These are phyloP conservation scores for Chlorospingus flavigularis DNA, from an alignment of 2,797 vertebrate species.

Conservation along the genomic window DNA sequence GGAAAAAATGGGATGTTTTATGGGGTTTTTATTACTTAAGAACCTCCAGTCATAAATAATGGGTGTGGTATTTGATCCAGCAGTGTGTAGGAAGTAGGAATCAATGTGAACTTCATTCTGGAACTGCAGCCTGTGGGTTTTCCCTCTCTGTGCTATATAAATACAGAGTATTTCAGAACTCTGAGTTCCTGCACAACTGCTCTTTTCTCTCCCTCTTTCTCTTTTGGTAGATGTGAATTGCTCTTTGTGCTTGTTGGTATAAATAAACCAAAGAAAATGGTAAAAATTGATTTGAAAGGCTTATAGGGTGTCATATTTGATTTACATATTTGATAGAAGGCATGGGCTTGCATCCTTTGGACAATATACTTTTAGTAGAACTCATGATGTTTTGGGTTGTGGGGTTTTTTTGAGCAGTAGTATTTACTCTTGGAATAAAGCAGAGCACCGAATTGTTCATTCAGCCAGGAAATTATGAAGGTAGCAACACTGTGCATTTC, in stretches of 20 bases:
- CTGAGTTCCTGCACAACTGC: rapidly evolving
- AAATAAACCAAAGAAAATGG: neutral
- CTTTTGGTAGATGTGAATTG: rapidly evolving
- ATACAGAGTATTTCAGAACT: neutral
- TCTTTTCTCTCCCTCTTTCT: neutral
- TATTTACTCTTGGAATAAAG: neutral
- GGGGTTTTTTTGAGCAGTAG: neutral
- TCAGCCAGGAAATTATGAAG: neutral
- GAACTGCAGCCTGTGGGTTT: neutral
- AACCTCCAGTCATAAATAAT: neutral
- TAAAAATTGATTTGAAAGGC: neutral
- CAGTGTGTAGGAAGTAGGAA: neutral
- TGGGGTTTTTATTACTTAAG: neutral
- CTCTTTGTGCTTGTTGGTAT: neutral
- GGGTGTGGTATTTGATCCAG: neutral
- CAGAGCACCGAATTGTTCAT: neutral
- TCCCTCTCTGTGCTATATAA: neutral
- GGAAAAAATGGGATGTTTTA: neutral
- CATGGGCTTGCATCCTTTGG: neutral
- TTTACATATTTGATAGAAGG: neutral
- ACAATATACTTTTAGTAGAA: neutral
- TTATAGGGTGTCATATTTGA: neutral
- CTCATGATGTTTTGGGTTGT: neutral
- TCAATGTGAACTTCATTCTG: neutral
- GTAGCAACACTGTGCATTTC: neutral